Percentiles rank a stretch among this genome's conserved stretches.
These are phyloP conservation scores for Helleia helle DNA, from an alignment of 2,888 invertebrate genomes.

Conservation along the genomic window DNA sequence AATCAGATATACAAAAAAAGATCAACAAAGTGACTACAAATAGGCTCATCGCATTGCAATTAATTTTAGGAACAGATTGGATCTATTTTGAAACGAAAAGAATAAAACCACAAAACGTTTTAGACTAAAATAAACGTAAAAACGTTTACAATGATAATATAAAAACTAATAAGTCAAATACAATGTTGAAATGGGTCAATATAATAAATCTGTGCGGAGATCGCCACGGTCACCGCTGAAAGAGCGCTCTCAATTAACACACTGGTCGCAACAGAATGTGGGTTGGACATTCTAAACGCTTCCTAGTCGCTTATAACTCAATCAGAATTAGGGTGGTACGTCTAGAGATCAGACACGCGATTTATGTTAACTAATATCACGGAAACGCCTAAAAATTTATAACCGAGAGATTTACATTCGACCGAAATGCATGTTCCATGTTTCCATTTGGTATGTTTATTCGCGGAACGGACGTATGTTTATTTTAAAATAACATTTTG, in stretches of 20 bases:
- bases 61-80: too few relatives aligned
- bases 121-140: too few relatives aligned
- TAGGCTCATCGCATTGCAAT: too few relatives aligned
- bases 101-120: too few relatives aligned
- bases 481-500: conserved; percentile 20
- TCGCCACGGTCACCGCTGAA: conserved; percentile 18
- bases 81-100: too few relatives aligned
- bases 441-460: conserved; percentile 18
- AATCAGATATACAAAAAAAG: too few relatives aligned
- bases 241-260: conserved; percentile 20
- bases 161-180: too few relatives aligned
- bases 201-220: conserved; percentile 17
- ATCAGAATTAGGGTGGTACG: conserved; percentile 15
- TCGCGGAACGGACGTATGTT: conserved; percentile 20
- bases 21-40: too few relatives aligned
- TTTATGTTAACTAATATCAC: background rate
- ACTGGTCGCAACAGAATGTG: conserved; percentile 21
- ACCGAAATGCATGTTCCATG: conserved; percentile 15
- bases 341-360: conserved; percentile 2
- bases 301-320: conserved; percentile 21
- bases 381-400: too few relatives aligned
- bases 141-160: too few relatives aligned
- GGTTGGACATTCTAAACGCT: conserved; percentile 22
- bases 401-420: too few relatives aligned
- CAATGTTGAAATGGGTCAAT: conserved; percentile 13